Conservation (phyloP, 2,113 vertebrate species). For the Caloenas nicobarica region DNA sequence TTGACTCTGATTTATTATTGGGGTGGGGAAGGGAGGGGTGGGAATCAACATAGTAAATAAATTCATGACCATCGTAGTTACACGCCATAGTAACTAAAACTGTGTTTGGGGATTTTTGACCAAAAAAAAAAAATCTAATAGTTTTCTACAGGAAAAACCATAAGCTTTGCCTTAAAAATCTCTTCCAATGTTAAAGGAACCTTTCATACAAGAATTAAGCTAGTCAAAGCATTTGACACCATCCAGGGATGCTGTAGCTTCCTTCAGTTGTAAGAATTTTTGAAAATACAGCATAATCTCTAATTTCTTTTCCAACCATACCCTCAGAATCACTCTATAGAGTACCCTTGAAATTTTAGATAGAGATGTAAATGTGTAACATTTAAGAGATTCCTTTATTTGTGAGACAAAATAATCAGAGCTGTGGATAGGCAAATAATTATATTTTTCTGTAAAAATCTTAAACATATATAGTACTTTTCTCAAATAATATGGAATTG, state of each 20-base stretch:
- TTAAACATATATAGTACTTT: neutral
- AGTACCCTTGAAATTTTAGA: neutral
- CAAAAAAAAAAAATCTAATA: neutral
- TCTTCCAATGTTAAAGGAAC: neutral
- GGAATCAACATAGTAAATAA: neutral
- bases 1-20: neutral
- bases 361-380: accelerated
- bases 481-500: neutral
- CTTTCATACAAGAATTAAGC: neutral
- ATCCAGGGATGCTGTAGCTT: neutral
- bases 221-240: neutral
- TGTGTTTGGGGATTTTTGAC: neutral
- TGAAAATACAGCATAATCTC: neutral
- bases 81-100: neutral
- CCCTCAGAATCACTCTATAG: neutral
- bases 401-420: neutral
- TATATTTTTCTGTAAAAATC: neutral
- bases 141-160: neutral
- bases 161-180: neutral
- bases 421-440: neutral
- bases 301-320: neutral
- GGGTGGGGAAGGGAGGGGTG: accelerated
- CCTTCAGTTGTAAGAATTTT: neutral
- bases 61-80: neutral
- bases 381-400: neutral